Percentiles rank a stretch among this genome's conserved stretches.
phyloP scores from a whole-genome alignment of 2,113 vertebrate species.

The Misgurnus mizolepis region DNA sequence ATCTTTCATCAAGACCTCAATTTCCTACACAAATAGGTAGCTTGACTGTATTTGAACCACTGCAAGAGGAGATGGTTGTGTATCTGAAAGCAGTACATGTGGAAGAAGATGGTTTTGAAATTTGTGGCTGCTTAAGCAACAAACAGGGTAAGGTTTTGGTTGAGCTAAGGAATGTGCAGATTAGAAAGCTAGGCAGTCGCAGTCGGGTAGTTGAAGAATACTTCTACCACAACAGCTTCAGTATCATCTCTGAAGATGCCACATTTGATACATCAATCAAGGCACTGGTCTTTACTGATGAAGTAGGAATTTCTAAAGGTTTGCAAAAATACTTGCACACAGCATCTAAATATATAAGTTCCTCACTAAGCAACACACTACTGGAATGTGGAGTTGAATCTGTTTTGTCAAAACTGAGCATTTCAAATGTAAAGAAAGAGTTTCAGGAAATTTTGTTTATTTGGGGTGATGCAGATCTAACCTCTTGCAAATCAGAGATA shows the following conservation, averaged over 20 bases:
- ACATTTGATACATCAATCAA: constrained; percentile 54
- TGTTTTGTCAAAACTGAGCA: constrained; percentile 59
- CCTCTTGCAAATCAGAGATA: constrained; percentile 57
- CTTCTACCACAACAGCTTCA: constrained; percentile 78
- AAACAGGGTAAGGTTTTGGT: constrained; percentile 74
- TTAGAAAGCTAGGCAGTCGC: constrained; percentile 68
- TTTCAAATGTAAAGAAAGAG: constrained; percentile 59
- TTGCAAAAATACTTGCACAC: constrained; percentile 72
- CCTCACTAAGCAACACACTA: constrained; percentile 63
- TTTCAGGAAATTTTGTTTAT: constrained; percentile 81
- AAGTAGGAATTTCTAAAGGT: constrained; percentile 71
- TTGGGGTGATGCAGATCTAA: constrained; percentile 78
- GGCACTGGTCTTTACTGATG: constrained; percentile 79
- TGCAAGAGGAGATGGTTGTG: constrained; percentile 82
- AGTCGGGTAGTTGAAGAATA: constrained; percentile 73
- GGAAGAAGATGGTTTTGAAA: constrained; percentile 68
- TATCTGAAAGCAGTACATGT: constrained; percentile 75
- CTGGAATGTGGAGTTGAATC: constrained; percentile 48
- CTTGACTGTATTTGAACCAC: constrained; percentile 70
- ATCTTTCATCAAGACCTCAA: constrained; percentile 61
- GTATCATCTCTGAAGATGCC: constrained; percentile 50
- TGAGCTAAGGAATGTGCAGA: constrained; percentile 72
- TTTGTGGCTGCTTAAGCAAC: constrained; percentile 82
- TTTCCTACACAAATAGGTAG: constrained; percentile 81
- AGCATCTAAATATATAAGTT: constrained; percentile 69